Percentiles rank a stretch among this genome's conserved stretches.
phyloP scores from a whole-genome alignment of 2,888 invertebrate species.

The Hoplodrina ambigua region DNA sequence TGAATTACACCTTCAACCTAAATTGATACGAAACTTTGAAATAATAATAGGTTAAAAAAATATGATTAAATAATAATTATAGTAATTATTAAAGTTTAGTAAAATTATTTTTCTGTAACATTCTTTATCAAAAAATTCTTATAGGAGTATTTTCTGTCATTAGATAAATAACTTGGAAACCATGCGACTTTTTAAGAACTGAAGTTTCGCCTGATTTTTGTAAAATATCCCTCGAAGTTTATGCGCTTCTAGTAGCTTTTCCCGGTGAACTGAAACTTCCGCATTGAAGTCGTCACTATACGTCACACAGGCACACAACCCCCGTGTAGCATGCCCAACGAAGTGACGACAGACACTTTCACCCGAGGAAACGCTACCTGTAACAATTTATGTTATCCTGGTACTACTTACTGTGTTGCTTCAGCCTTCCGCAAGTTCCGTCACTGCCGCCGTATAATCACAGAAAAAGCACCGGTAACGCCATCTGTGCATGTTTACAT shows the following conservation, averaged over 20 bases:
- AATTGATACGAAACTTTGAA: no score
- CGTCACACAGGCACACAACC: background rate
- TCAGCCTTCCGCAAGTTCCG: slow-evolving; percentile 20
- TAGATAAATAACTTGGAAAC: no score
- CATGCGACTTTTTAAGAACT: no score
- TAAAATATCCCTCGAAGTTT: background rate
- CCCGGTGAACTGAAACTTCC: slow-evolving; percentile 4
- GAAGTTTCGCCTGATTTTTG: background rate
- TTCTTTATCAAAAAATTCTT: no score
- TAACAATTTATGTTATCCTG: slow-evolving; percentile 20
- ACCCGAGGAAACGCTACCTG: background rate
- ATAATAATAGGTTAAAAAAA: no score
- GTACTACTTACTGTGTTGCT: slow-evolving; percentile 29
- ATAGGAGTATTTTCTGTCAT: no score
- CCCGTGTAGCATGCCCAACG: background rate
- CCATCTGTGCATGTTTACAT: slow-evolving; percentile 20
- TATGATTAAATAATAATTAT: no score
- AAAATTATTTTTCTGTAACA: no score
- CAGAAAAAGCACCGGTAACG: slow-evolving; percentile 1
- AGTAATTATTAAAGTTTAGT: no score
- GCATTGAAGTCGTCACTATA: background rate
- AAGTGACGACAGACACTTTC: slow-evolving; percentile 9
- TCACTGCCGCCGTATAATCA: slow-evolving; percentile 5
- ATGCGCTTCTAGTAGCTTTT: slow-evolving; percentile 11
- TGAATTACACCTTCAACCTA: no score